phyloP scores from a whole-genome alignment of 1,140 invertebrate genomes.

The Steinernema khuongi region DNA sequence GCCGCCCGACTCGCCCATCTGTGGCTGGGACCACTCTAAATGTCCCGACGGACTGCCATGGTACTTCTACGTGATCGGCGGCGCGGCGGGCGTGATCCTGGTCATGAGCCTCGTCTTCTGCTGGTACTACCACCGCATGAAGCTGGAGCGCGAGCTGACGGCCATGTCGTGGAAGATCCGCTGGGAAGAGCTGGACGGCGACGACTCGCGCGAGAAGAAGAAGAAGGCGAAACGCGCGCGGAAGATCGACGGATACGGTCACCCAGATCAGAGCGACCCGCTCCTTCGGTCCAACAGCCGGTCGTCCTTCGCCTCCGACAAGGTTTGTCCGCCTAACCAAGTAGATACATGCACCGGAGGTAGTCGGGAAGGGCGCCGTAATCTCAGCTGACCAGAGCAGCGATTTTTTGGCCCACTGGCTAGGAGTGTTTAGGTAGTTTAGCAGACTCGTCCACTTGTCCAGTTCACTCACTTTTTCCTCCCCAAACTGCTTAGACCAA shows the following conservation, averaged over 20 bases:
- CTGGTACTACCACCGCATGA: conserved; percentile 73
- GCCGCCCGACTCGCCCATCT: conserved; percentile 61
- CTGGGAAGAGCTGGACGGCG: conserved; percentile 70
- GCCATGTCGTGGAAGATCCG: conserved; percentile 90
- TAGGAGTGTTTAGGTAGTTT: no score
- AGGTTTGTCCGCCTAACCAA: conserved; percentile 39
- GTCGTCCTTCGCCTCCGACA: conserved; percentile 60
- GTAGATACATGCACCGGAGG: no score
- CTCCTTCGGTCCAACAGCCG: conserved; percentile 59
- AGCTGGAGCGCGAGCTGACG: conserved; percentile 82
- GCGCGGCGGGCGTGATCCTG: conserved; percentile 73
- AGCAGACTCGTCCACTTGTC: no score
- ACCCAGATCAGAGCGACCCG: conserved; percentile 48
- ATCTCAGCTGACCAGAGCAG: no score
- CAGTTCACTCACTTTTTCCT: no score
- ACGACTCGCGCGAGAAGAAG: conserved; percentile 40
- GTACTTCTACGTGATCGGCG: conserved; percentile 78
- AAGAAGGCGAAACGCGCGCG: conserved; percentile 46
- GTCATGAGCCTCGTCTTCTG: conserved; percentile 71
- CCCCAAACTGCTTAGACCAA: no score
- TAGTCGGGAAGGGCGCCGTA: no score
- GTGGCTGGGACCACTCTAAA: conserved; percentile 83
- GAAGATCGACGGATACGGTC: conserved; percentile 33
- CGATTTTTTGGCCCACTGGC: no score
- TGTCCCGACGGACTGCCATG: conserved; percentile 74